phyloP scores from a whole-genome alignment of 1,140 invertebrate species.

The Thaumetopoea pityocampa region DNA sequence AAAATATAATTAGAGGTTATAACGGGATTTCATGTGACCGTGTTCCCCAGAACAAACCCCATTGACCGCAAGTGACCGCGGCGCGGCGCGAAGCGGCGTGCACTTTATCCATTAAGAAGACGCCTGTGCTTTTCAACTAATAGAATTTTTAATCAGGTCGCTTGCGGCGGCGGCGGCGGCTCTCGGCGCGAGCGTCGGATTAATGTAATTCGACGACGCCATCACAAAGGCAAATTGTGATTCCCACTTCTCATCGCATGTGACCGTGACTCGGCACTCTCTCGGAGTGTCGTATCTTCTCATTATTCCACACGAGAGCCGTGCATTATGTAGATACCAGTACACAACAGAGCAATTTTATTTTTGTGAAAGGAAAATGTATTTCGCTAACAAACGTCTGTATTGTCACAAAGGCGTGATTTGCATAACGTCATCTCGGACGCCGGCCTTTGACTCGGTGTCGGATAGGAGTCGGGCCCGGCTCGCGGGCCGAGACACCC shows the following conservation, averaged over 20 bases:
- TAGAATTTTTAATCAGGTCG: conserved; percentile 74
- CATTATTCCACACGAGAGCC: conserved; percentile 24
- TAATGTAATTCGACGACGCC: conserved; percentile 72
- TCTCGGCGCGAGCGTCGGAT: conserved; percentile 60
- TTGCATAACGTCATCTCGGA: conserved; percentile 42
- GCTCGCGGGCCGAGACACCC: conserved; percentile 41
- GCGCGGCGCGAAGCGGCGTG: conserved; percentile 32
- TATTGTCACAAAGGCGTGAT: conserved; percentile 34
- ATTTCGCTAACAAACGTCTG: conserved; percentile 37
- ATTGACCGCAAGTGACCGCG: conserved; percentile 26
- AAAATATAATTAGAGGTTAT: conserved; percentile 16
- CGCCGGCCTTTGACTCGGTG: conserved; percentile 44
- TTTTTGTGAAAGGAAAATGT: conserved; percentile 31
- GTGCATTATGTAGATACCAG: conserved; percentile 18
- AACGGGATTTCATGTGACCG: conserved; percentile 9
- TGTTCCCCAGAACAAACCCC: conserved; percentile 10
- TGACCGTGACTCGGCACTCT: conserved; percentile 51
- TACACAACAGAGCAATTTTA: conserved; percentile 17
- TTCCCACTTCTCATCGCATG: conserved; percentile 65
- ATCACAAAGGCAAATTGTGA: conserved; percentile 75
- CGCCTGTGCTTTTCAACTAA: conserved; percentile 68
- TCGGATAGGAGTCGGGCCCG: conserved; percentile 35
- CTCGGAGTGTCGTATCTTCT: conserved; percentile 54
- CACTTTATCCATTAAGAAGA: conserved; percentile 67
- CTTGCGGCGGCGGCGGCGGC: conserved; percentile 48